These are phyloP conservation scores for Arctocebus calabarensis DNA, from an alignment of 2,797 vertebrate species.

Conservation along the genomic window DNA sequence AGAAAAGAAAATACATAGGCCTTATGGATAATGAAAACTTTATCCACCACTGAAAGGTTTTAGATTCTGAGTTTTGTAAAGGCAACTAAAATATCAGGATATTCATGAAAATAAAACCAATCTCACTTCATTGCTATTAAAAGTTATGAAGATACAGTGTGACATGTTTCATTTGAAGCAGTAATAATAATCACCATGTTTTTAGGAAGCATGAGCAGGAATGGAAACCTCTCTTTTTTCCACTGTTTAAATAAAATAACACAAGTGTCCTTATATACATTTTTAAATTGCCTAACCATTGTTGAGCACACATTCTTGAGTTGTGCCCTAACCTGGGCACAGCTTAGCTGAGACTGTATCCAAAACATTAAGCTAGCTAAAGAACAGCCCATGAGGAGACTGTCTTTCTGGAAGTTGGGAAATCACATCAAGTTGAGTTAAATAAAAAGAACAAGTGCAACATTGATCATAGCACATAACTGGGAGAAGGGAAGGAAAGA, in stretches of 20 bases:
- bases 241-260: background rate
- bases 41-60: background rate
- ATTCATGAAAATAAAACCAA: background rate
- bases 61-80: background rate
- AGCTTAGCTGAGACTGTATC: background rate
- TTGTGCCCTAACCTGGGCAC: background rate
- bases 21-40: background rate
- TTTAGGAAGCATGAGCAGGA: background rate
- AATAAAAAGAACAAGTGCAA: background rate
- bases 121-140: constrained; percentile 1
- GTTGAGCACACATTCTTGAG: constrained; percentile 27
- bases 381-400: background rate
- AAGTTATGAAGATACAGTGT: background rate
- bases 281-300: background rate
- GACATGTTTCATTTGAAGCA: constrained; percentile 23
- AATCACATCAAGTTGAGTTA: constrained; percentile 1
- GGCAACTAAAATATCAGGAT: background rate
- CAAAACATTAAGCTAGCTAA: background rate
- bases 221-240: background rate
- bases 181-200: background rate
- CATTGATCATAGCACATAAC: background rate
- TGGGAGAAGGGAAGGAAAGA: background rate
- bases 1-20: background rate
- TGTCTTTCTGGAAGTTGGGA: background rate
- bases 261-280: background rate